These are phyloP conservation scores for Xestia rhomboidea DNA, from an alignment of 2,888 invertebrate genomes.

Conservation along the genomic window DNA sequence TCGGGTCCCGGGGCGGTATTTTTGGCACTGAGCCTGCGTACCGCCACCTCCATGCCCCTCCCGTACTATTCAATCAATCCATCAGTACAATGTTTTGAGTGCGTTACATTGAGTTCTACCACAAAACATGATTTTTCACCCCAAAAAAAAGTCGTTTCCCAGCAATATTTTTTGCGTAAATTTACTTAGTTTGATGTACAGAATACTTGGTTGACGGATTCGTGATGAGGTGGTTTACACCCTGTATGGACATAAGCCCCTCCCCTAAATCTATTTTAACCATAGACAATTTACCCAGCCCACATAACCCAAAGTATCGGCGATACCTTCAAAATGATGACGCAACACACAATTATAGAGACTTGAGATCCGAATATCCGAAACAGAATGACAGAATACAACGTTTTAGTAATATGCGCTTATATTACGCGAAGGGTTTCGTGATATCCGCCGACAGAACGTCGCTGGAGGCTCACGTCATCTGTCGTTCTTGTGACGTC, in stretches of 20 bases:
- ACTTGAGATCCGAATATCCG: conserved; percentile 46
- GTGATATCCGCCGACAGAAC: conserved; percentile 69
- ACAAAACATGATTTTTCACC: too few relatives aligned
- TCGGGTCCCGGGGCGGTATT: too few relatives aligned
- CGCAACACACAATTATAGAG: conserved; percentile 46
- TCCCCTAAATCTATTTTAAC: neutral
- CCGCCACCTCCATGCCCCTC: too few relatives aligned
- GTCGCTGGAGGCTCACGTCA: conserved; percentile 68
- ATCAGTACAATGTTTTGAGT: too few relatives aligned
- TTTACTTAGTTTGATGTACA: too few relatives aligned
- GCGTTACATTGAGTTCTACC: too few relatives aligned
- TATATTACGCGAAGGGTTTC: conserved; percentile 58
- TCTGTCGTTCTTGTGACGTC: conserved; percentile 67
- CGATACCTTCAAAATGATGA: conserved; percentile 39
- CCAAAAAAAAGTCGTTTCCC: too few relatives aligned
- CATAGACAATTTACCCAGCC: neutral
- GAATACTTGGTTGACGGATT: too few relatives aligned
- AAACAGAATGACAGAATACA: conserved; percentile 56
- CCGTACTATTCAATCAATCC: too few relatives aligned
- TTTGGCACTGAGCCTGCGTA: too few relatives aligned
- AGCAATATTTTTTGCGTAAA: too few relatives aligned
- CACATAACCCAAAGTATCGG: neutral
- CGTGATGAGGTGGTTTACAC: too few relatives aligned
- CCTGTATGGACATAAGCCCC: neutral
- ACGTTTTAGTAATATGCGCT: conserved; percentile 52